Evolutionary conservation across 2,888 invertebrate species (phyloP).

Genomic region (Scrobipalpa costella): DNA sequence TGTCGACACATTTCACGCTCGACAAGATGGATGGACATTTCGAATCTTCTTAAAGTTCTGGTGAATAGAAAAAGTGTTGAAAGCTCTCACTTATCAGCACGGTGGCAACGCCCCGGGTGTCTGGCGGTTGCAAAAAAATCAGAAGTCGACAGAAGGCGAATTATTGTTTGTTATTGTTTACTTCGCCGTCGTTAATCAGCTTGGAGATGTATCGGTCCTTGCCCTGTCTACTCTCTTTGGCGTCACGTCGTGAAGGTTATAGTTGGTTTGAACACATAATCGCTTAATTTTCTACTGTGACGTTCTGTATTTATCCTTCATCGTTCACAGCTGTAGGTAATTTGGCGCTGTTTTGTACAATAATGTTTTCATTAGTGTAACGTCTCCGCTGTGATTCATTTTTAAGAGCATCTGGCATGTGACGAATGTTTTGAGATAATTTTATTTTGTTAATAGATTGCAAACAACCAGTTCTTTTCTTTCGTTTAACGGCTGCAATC

Average conservation of each 20-base stretch:
- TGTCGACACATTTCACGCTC: slow-evolving; percentile 50
- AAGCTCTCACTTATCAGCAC: slow-evolving; percentile 54
- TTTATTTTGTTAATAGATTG: too few relatives aligned
- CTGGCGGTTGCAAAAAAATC: slow-evolving; percentile 49
- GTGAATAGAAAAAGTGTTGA: slow-evolving; percentile 48
- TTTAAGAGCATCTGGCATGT: too few relatives aligned
- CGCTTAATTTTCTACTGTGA: background rate
- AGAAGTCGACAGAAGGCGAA: slow-evolving; percentile 55
- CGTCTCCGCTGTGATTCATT: too few relatives aligned
- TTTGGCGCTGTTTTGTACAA: background rate
- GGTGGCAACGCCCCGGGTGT: slow-evolving; percentile 47
- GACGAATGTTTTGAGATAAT: too few relatives aligned
- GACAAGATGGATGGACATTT: slow-evolving; percentile 47
- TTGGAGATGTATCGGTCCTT: slow-evolving; percentile 40
- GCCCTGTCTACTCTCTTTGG: slow-evolving; percentile 36
- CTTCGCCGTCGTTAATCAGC: slow-evolving; percentile 43
- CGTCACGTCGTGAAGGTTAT: slow-evolving; percentile 32
- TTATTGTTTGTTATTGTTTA: slow-evolving; percentile 56
- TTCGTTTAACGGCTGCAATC: background rate
- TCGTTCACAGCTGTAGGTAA: background rate
- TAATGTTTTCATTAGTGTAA: background rate
- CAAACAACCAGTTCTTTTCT: too few relatives aligned
- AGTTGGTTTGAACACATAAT: background rate
- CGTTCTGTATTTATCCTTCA: background rate
- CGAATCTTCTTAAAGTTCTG: slow-evolving; percentile 23